Evolutionary conservation across 2,888 invertebrate genomes (phyloP).

Genomic region (Hesperia comma): DNA sequence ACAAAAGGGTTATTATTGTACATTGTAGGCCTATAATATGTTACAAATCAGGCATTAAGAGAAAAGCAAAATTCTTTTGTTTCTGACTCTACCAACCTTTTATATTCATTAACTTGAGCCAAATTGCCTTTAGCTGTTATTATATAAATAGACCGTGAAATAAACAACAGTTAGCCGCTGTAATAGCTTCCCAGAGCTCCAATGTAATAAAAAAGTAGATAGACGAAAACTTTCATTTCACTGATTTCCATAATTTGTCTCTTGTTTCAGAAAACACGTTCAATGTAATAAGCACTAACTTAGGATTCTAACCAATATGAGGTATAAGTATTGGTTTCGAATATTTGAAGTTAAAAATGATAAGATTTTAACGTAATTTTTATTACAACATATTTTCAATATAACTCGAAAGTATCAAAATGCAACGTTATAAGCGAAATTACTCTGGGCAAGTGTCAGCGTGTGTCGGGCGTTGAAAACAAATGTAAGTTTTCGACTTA

Average conservation of each 20-base stretch:
- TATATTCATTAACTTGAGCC: slow-evolving; percentile 10
- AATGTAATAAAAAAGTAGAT: slow-evolving; percentile 18
- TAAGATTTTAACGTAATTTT: no score
- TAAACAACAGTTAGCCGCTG: slow-evolving; percentile 21
- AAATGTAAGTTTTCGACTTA: no score
- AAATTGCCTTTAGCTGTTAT: slow-evolving; percentile 16
- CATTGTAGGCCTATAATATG: no score
- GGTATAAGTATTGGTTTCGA: no score
- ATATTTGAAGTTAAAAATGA: no score
- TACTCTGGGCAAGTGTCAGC: no score
- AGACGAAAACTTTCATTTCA: slow-evolving; percentile 11
- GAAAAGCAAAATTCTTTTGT: slow-evolving; percentile 1
- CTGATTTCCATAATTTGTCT: slow-evolving; percentile 23
- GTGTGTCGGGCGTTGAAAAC: no score
- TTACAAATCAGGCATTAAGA: not conserved
- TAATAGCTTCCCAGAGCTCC: slow-evolving; percentile 24
- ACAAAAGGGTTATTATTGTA: no score
- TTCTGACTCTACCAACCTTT: not conserved
- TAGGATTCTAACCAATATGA: no score
- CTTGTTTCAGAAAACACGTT: slow-evolving; percentile 29
- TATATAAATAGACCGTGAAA: slow-evolving; percentile 10
- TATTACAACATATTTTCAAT: no score
- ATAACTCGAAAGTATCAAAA: no score
- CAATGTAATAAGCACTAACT: slow-evolving; percentile 43
- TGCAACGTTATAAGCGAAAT: no score